Base-by-base conservation (phyloP, 2,797 vertebrate genomes). In the Halcyon chelicuti region DNA sequence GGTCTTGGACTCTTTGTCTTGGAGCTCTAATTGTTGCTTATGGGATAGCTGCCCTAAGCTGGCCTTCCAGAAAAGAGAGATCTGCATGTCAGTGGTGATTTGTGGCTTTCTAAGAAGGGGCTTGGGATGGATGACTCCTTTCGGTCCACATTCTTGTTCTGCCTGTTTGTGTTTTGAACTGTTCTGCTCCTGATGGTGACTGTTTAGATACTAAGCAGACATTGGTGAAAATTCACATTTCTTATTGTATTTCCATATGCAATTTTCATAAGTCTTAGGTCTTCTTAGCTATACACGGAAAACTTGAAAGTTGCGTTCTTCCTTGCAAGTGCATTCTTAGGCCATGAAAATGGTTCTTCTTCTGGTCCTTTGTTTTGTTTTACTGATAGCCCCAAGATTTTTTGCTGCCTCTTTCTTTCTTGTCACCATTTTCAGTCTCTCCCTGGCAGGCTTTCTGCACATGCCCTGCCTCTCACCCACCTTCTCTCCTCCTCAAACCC, bases 401-500 rank as follows among this genome's bases (percentile, higher is more conserved):
- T 94, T 95, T 74, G 65, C 61, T 0, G 0, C 57, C n/a, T 39
- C 49, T 60, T n/a, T 82, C 52, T 66, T 72, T 35, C 54, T 57
- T 81, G 31, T 72, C 35, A 1, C 8, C 7, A 1, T 16, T 20
- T 31, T 74, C 31, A 51, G 26, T n/a, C 29, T 75, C 18, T 35
- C 61, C 81, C 33, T 92, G 86, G 79, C 78, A 81, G 71, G 42
- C 66, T 58, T 74, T 57, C 77, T 80, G 44, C 29, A 7, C 12
- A 7, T 0, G 4, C 57, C 57, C 57, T 77, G 65, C 85, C 76
- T 75, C 54, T 58, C 18, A 26, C 19, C 75, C 73, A 74, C 33
- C 85, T 90, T 62, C 31, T 77, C 77, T 85, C 14, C 62, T 93
- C 75, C 75, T 88, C 82, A 68, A 52, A 66, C 93, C 85, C 93